A percentile compares a stretch with the other conserved stretches of the same genome.
Conservation (phyloP, 2,888 invertebrate genomes). For the Reticulitermes lucifugus region DNA sequence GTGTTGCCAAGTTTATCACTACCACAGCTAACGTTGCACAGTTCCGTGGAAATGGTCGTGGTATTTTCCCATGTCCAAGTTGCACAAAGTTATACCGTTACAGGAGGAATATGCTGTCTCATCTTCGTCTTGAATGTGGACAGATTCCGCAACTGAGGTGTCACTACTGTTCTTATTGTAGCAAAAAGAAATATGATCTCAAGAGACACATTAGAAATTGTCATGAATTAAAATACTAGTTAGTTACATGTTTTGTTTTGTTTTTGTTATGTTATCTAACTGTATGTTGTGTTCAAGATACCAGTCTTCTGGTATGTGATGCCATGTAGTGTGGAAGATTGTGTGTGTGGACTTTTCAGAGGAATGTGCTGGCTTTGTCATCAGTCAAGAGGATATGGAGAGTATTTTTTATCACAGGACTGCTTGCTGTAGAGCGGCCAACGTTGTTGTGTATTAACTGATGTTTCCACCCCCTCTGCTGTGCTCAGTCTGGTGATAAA, state of each 20-base stretch:
- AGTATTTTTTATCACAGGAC: too few species aligned
- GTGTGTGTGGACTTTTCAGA: too few species aligned
- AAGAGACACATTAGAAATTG: constrained; percentile 42
- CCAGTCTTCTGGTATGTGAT: too few species aligned
- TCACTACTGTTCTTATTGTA: constrained; percentile 57
- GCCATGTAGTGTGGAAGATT: too few species aligned
- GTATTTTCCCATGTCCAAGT: constrained; percentile 34
- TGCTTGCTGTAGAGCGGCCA: too few species aligned
- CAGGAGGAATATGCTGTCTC: constrained; percentile 58
- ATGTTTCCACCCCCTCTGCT: too few species aligned
- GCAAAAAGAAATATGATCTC: constrained; percentile 47
- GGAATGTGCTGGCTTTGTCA: too few species aligned
- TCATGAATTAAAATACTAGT: constrained; percentile 18
- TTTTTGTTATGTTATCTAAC: too few species aligned
- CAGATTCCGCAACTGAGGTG: constrained; percentile 62
- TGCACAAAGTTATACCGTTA: constrained; percentile 42
- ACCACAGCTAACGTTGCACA: neutral
- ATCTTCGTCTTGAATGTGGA: constrained; percentile 63
- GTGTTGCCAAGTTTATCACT: neutral
- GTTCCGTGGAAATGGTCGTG: neutral
- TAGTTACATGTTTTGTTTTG: neutral
- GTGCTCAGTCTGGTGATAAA: too few species aligned
- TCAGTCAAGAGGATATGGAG: too few species aligned
- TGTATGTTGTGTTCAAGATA: too few species aligned
- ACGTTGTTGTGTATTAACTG: too few species aligned